Conservation (phyloP, 2,888 invertebrate genomes). For the Muschampia plurimacula region DNA sequence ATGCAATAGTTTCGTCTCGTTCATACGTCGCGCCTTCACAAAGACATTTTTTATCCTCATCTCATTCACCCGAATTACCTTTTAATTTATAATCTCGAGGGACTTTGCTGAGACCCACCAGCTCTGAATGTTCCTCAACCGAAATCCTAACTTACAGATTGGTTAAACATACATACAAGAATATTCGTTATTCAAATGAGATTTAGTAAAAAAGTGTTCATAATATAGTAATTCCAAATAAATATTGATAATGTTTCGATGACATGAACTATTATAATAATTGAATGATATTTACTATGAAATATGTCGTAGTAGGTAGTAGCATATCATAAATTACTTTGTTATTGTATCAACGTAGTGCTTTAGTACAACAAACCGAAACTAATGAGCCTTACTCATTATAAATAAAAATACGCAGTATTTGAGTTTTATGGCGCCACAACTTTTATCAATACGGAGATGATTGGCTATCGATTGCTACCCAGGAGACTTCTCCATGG, state of each 20-base stretch:
- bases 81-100: conserved; percentile 52
- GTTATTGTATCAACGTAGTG: background rate
- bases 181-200: background rate
- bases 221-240: too few relatives aligned
- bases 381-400: background rate
- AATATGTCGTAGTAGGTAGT: background rate
- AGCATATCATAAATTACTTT: background rate
- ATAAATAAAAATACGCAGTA: background rate
- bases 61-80: conserved; percentile 64
- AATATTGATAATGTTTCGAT: too few relatives aligned
- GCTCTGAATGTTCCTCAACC: background rate
- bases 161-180: background rate
- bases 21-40: conserved; percentile 54
- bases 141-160: conserved; percentile 15
- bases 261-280: background rate
- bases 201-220: background rate
- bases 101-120: conserved; percentile 18
- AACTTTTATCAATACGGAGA: conserved; percentile 50
- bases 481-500: conserved; percentile 58
- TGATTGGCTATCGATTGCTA: conserved; percentile 58
- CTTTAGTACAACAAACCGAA: background rate
- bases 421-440: conserved; percentile 46
- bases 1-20: conserved; percentile 64
- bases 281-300: background rate
- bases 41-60: conserved; percentile 57